Percentiles rank a stretch among this genome's conserved stretches.
Conservation (phyloP, 2,113 vertebrate species). For the Pavo muticus region DNA sequence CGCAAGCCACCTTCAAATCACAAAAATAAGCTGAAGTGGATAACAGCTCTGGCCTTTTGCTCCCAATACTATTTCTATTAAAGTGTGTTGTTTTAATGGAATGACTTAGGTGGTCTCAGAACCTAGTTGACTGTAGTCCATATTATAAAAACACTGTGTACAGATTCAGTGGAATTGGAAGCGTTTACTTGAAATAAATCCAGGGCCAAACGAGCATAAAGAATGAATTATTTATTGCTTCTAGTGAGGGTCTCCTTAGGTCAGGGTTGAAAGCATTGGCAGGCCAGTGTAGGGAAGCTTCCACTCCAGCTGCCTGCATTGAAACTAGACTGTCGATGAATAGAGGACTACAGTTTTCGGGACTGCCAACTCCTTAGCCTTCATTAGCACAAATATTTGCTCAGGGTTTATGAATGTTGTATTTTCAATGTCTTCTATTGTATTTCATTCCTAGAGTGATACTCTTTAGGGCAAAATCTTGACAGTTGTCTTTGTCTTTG, state of each 20-base stretch:
- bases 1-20: slow-evolving; percentile 13
- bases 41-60: slow-evolving; percentile 58
- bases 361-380: slow-evolving; percentile 68
- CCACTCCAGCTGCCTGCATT: slow-evolving; percentile 46
- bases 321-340: slow-evolving; percentile 35
- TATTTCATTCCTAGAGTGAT: slow-evolving; percentile 7
- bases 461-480: neutral
- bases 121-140: slow-evolving; percentile 20
- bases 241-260: slow-evolving; percentile 72
- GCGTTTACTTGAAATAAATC: slow-evolving; percentile 59
- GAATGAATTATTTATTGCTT: slow-evolving; percentile 73
- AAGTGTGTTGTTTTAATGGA: slow-evolving; percentile 48
- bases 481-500: slow-evolving; percentile 4
- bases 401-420: slow-evolving; percentile 55
- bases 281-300: neutral
- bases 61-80: slow-evolving; percentile 23
- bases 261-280: slow-evolving; percentile 48
- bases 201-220: slow-evolving; percentile 66
- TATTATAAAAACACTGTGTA: slow-evolving; percentile 58
- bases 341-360: slow-evolving; percentile 67
- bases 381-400: slow-evolving; percentile 77
- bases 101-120: slow-evolving; percentile 64
- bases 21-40: slow-evolving; percentile 33
- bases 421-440: slow-evolving; percentile 39
- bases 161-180: slow-evolving; percentile 59